Base-by-base conservation (phyloP, 2,888 invertebrate genomes). In the Xestia xanthographa region DNA sequence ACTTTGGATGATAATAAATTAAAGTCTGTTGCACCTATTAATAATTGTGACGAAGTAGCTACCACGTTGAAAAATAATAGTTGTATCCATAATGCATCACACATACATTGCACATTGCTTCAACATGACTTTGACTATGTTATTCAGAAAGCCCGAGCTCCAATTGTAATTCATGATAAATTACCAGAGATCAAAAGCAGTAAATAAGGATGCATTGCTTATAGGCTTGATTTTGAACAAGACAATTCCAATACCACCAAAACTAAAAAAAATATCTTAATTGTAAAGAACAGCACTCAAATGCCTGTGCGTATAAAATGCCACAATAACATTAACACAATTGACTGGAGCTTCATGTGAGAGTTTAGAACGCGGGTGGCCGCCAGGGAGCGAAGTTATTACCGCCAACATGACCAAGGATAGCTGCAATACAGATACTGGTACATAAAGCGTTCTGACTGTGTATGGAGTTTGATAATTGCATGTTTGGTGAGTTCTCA, bases 311-410 rank as follows among this genome's bases (percentile, higher is more conserved):
- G 45, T 50, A 43, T 34, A 50, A 34, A 75, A 65, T 70, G 1
- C 63, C 70, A 67, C 43, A 81, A 45, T 70, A 43, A 63, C 48
- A 74, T 26, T 34, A 75, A 70, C 63, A 75, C 29, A 48, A 65
- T 56, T 53, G 38, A 63, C 4, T 56, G 48, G 8, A 66, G 66
- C 48, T 26, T 56, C 63, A 70, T 68, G 67, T 70, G 43, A 41
- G 50, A 43, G 66, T 63, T 34, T 4, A 56, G 65, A 26, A 48
- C 56, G 56, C 60, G 29, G 56, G 45, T 17, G 68, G 63, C 5
- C 80, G 56, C 72, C 62, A 66, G 81, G 81, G 75, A 75, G 53
- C 45, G 20, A 83, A 48, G 70, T 63, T 66, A 75, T 86, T 84
- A 72, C 70, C n/a, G 62, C 38, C 29, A 58, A 75, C 72, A 84